A percentile compares a stretch with the other conserved stretches of the same genome.
These are phyloP conservation scores for Equus quagga DNA, from an alignment of 2,113 vertebrate species.

Conservation along the genomic window DNA sequence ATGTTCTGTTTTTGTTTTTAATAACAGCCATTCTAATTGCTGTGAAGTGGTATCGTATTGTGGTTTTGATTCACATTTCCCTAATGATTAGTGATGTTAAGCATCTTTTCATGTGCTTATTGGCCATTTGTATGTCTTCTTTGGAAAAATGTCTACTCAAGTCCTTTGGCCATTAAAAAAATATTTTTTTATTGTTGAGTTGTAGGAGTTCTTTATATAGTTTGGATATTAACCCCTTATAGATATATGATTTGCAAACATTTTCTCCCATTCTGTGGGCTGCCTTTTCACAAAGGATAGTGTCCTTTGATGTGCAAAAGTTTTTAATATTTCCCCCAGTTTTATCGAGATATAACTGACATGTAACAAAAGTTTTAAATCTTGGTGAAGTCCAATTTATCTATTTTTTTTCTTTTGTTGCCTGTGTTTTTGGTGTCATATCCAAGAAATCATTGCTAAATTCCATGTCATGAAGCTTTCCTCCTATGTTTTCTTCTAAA, in stretches of 20 bases:
- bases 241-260: neutral
- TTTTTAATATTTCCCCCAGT: neutral
- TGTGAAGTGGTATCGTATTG: neutral
- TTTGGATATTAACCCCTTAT: neutral
- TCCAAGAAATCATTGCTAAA: neutral
- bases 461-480: neutral
- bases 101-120: neutral
- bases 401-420: neutral
- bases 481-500: neutral
- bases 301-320: neutral
- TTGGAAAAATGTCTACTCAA: neutral
- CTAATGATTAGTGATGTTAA: neutral
- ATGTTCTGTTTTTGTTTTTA: neutral
- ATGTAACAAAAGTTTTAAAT: neutral
- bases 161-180: neutral
- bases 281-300: neutral
- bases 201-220: neutral
- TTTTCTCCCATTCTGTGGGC: neutral
- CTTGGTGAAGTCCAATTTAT: neutral
- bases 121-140: neutral
- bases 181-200: neutral
- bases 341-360: neutral
- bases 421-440: neutral
- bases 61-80: conserved; percentile 27
- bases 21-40: neutral